Conservation (phyloP, 2,888 invertebrate genomes). For the Buathra laborator region DNA sequence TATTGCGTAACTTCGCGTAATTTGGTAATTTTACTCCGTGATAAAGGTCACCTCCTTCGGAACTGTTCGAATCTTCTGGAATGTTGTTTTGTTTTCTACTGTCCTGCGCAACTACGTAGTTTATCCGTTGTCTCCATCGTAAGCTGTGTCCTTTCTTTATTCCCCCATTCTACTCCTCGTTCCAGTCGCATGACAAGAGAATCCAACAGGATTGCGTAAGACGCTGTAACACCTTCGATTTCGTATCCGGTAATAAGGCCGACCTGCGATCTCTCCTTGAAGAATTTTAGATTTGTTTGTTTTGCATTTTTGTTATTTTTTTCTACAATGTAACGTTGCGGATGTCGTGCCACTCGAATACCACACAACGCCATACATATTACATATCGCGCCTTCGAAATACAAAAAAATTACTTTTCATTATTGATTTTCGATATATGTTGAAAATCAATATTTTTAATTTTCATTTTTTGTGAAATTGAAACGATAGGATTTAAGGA, state of each 20-base stretch:
- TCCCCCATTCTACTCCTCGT: neutral
- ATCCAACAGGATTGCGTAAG: constrained; percentile 42
- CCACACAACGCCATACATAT: neutral
- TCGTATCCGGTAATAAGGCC: constrained; percentile 20
- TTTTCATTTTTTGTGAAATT: too few relatives aligned
- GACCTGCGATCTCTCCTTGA: neutral
- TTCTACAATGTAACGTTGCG: neutral
- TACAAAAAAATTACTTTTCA: neutral
- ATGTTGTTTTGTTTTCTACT: constrained; percentile 13
- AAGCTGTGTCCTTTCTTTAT: neutral
- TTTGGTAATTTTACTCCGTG: constrained; percentile 41
- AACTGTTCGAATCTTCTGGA: neutral
- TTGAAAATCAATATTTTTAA: too few relatives aligned
- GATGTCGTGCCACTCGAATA: too few relatives aligned
- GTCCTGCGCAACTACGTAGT: constrained; percentile 6
- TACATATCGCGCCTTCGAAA: neutral
- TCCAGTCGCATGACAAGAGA: constrained; percentile 3
- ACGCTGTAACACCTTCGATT: constrained; percentile 19
- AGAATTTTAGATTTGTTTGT: neutral
- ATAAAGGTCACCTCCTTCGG: constrained; percentile 33
- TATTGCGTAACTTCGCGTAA: constrained; percentile 66
- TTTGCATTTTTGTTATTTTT: neutral
- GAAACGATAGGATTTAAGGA: too few relatives aligned
- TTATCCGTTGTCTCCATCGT: neutral
- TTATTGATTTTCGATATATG: neutral